These are phyloP conservation scores for Merodon equestris DNA, from an alignment of 2,888 invertebrate species.

Conservation along the genomic window DNA sequence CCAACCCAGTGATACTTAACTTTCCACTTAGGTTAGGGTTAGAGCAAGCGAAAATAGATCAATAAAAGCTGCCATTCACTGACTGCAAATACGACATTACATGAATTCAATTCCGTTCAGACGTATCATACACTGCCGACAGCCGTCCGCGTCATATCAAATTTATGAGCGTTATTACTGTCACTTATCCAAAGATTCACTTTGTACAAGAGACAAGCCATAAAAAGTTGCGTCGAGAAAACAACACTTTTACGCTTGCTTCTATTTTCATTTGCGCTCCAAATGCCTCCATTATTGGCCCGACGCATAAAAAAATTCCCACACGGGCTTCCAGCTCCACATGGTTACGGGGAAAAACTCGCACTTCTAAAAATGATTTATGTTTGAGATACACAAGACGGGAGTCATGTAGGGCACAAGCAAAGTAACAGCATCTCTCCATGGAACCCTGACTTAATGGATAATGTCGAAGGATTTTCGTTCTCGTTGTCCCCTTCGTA, in stretches of 20 bases:
- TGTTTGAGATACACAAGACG: constrained; percentile 13
- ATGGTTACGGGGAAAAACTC: background rate
- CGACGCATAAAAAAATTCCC: background rate
- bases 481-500: background rate
- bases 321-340: background rate
- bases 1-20: too few species aligned
- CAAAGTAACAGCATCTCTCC: constrained; percentile 9
- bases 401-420: background rate
- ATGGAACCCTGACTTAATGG: constrained; percentile 37
- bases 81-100: background rate
- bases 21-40: too few species aligned
- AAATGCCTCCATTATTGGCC: constrained; percentile 28
- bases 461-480: constrained; percentile 28
- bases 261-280: constrained; percentile 37
- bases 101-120: constrained; percentile 31
- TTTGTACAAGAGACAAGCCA: constrained; percentile 26
- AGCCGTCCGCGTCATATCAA: constrained; percentile 42
- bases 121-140: constrained; percentile 31
- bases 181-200: constrained; percentile 52
- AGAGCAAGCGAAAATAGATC: background rate
- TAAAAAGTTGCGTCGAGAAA: constrained; percentile 17
- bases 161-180: constrained; percentile 51
- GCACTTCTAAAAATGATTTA: constrained; percentile 20
- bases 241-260: constrained; percentile 24
- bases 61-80: background rate